Evolutionary conservation across 1,140 invertebrate species (phyloP).

Genomic region (Aricia agestis): DNA sequence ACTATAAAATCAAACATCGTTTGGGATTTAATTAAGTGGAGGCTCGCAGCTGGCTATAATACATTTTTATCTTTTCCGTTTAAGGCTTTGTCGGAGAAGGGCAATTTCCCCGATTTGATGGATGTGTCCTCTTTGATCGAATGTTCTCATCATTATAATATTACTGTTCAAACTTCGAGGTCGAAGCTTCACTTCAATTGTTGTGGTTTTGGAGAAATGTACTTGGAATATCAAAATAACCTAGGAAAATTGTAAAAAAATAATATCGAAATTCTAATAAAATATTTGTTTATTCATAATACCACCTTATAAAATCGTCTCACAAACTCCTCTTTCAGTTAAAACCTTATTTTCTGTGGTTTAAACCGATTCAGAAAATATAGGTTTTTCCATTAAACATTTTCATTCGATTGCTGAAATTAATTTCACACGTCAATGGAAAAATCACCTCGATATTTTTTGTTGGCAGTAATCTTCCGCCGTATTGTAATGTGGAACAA

Average conservation of each 20-base stretch:
- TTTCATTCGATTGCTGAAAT: background rate
- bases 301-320: too few relatives aligned
- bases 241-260: too few relatives aligned
- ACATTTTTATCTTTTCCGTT: background rate
- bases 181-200: background rate
- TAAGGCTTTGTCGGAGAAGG: background rate
- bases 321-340: too few relatives aligned
- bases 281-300: too few relatives aligned
- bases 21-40: background rate
- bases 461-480: background rate
- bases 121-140: background rate
- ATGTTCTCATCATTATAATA: background rate
- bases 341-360: too few relatives aligned
- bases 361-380: background rate
- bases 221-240: too few relatives aligned
- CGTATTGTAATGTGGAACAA: background rate
- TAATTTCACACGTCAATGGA: background rate
- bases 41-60: background rate
- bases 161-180: background rate
- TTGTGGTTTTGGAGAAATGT: too few relatives aligned
- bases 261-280: too few relatives aligned
- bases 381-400: background rate
- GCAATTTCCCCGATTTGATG: background rate
- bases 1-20: background rate
- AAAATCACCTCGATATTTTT: background rate